Base-by-base conservation (phyloP, 2,797 vertebrate genomes). In the Gastrophryne carolinensis region DNA sequence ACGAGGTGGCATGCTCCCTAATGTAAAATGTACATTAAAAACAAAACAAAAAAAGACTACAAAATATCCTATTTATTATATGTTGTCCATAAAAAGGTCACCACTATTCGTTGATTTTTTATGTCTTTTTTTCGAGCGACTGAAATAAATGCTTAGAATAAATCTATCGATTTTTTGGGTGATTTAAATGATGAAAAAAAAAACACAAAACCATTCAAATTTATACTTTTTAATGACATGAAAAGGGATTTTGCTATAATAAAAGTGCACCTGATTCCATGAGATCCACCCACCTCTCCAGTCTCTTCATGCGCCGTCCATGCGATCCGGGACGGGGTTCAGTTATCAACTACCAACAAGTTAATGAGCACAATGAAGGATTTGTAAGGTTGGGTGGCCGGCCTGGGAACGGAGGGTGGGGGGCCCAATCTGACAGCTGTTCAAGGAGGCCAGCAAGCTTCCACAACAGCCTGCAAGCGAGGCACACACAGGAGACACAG, bases 61-160 rank as follows among this genome's bases (percentile, higher is more conserved):
- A 88, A 91, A 88, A 90, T 89, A 90, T 90, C 88, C 88, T 92
- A 92, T 93, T 93, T 93, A 93, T 92, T 93, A 86, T 91, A 91
- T 90, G 90, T 91, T 81, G 91, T 91, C 81, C 81, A 81, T 82
- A 84, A 86, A 73, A 86, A 86, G n/a, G 69, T 89, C 90, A 87
- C 89, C 88, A 90, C 86, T 89, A 89, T 90, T 49, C 50, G 47
- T 71, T 65, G 37, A 64, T 71, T 62, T 64, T 64, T 77, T 77
- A 56, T 44, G 52, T 69, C 26, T 76, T 70, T 56, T 89, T 91
- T 90, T 90, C 68, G 83, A 89, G 85, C 88, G 83, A 84, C 87
- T 88, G 88, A 89, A 91, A 91, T 89, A 92, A 91, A 91, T 87
- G 83, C 83, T 91, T 92, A 93, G 90, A 87, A 86, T 84, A 87